Percentiles rank a stretch among this genome's conserved stretches.
Evolutionary conservation across 64 coral and sea anemone species (phyloP).

Genomic region (Porites australiensis): DNA sequence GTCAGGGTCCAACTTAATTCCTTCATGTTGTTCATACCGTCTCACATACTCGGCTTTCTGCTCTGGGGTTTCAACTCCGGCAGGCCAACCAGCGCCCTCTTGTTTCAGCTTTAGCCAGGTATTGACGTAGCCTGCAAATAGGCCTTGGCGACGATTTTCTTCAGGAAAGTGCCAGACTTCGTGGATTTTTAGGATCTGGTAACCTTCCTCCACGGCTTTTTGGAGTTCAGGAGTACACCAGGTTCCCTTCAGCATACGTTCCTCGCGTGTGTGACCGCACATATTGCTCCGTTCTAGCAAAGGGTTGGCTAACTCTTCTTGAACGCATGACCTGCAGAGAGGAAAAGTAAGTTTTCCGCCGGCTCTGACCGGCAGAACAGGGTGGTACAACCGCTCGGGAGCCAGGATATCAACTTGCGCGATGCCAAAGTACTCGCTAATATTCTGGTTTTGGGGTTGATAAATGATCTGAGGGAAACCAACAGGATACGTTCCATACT

Average conservation of each 20-base stretch:
- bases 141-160: neutral
- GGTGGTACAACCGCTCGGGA: neutral
- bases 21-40: neutral
- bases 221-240: neutral
- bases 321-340: neutral
- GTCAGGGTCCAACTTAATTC: neutral
- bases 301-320: neutral
- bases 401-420: neutral
- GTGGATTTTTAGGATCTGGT: neutral
- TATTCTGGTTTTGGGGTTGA: neutral
- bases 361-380: neutral
- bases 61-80: too few species aligned
- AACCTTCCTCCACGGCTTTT: neutral
- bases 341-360: neutral
- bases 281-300: neutral
- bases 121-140: neutral
- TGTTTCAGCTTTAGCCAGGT: neutral
- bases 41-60: neutral
- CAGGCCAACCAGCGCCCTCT: neutral
- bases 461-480: neutral
- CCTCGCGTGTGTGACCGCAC: neutral
- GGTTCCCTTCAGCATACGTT: neutral
- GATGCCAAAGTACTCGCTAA: neutral
- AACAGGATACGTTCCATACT: neutral
- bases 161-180: neutral